phyloP scores from a whole-genome alignment of 2,113 vertebrate species.

The Chamaetylas fuelleborni region DNA sequence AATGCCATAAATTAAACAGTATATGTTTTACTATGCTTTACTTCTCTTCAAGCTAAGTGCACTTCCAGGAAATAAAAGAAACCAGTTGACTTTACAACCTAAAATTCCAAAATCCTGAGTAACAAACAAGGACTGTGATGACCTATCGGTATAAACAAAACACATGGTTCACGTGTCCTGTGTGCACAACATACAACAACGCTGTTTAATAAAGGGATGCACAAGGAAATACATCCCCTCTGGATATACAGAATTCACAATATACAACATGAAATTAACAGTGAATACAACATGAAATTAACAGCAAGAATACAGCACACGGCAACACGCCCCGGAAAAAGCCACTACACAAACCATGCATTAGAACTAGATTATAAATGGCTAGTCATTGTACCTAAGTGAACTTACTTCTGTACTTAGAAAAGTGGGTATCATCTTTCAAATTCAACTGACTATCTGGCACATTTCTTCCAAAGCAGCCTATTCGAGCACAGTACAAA shows the following conservation, averaged over 20 bases:
- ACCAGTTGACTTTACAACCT: neutral
- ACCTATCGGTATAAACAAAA: neutral
- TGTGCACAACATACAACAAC: neutral
- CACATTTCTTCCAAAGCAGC: neutral
- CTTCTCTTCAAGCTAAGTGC: neutral
- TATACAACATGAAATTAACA: neutral
- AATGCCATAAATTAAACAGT: neutral
- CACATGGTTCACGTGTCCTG: neutral
- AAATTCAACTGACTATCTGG: neutral
- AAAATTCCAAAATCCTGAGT: neutral
- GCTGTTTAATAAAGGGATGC: neutral
- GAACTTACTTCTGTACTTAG: conserved; percentile 16
- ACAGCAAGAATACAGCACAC: neutral
- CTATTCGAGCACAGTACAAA: neutral
- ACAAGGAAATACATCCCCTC: neutral
- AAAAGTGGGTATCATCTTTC: neutral
- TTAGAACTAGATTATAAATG: conserved; percentile 36
- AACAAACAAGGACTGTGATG: neutral
- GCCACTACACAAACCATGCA: neutral
- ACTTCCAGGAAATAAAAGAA: neutral
- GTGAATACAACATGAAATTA: neutral
- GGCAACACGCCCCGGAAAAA: neutral
- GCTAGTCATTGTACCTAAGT: conserved; percentile 31
- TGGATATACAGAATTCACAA: neutral
- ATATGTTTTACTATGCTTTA: neutral